Percentiles rank a stretch among this genome's conserved stretches.
Conservation (phyloP, 1,140 invertebrate genomes). For the Drosophila virilis region DNA sequence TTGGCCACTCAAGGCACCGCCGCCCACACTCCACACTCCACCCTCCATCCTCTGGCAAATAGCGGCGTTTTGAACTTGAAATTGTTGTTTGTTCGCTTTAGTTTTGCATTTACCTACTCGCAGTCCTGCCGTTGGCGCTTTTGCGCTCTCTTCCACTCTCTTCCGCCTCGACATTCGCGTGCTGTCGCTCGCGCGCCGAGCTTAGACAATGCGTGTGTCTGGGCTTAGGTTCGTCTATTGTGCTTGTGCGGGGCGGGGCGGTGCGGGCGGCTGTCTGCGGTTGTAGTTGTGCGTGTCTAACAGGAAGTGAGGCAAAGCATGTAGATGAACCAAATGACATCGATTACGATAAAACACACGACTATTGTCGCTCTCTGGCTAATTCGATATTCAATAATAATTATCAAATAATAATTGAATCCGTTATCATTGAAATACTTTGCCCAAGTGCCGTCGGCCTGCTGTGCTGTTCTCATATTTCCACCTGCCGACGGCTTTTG, state of each 20-base stretch:
- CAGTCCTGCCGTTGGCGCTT: slow-evolving; percentile 31
- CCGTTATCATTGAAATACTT: background rate
- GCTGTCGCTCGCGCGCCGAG: slow-evolving; percentile 20
- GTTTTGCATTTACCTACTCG: slow-evolving; percentile 50
- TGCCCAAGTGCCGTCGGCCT: slow-evolving; percentile 25
- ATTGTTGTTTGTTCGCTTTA: slow-evolving; percentile 67
- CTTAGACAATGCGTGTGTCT: slow-evolving; percentile 69
- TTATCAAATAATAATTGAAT: slow-evolving; percentile 5
- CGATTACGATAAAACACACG: slow-evolving; percentile 22
- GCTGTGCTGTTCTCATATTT: background rate
- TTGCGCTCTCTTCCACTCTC: slow-evolving; percentile 23
- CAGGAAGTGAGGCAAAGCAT: slow-evolving; percentile 35
- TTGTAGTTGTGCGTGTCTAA: slow-evolving; percentile 25
- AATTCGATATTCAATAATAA: no score
- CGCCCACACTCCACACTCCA: background rate
- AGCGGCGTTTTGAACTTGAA: slow-evolving; percentile 83
- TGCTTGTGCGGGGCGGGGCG: background rate
- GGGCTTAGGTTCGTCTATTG: slow-evolving; percentile 47
- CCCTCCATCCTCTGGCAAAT: slow-evolving; percentile 32
- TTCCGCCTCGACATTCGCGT: background rate
- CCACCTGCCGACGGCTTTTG: slow-evolving; percentile 13
- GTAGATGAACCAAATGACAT: slow-evolving; percentile 16
- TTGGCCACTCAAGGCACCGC: slow-evolving; percentile 4
- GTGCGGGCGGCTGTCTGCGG: slow-evolving; percentile 29
- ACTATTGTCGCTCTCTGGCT: background rate